Evolutionary conservation across 1,140 invertebrate genomes (phyloP), one percentile per base, ranked within the genome.

Genomic region (Heliothis subflexa): DNA sequence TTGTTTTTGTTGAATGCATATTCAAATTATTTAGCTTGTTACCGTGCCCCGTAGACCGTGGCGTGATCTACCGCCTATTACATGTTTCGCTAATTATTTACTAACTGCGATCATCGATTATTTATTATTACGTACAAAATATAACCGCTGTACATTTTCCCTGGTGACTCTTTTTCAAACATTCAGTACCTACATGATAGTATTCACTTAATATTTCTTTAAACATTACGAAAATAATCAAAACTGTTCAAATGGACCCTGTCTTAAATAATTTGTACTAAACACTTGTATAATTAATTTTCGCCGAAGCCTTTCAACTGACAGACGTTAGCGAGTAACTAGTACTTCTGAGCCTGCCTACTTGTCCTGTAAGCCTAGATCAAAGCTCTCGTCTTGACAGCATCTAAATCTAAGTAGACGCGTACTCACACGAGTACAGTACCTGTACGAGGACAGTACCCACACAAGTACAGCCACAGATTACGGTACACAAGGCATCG

Each of bases 351-450:
- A 4, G 1, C 2, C 11, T 61, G 10, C 5, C 25, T 5, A 10
- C 10, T 33, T 1, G 11, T 9, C 12, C 14, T 16, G 57, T 61
- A 33, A 61, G 25, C 57, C 25, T 18, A 61, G 57, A 33, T 33
- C 21, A 61, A 52, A 33, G 25, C 25, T 18, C 25, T 61, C 57
- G 25, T 61, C 57, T 13, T 61, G 57, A 57, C 55, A 57, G 10
- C 57, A 14, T 14, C 57, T 61, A 61, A 61, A 61, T 61, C 57
- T 61, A 61, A 13, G 16, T 61, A 28, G 57, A 61, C 57, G 57
- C 18, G 55, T 57, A 52, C 14, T 14, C 5, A 14, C 54, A 18
- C 54, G 9, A 40, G 33, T 40, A 40, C 33, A 40, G 33, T 40
- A 40, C 5, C 33, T 40, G 9, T 40, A 40, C 33, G 0, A 7